These are phyloP conservation scores for Arothron firmamentum DNA, from an alignment of 2,113 vertebrate species.

Conservation along the genomic window DNA sequence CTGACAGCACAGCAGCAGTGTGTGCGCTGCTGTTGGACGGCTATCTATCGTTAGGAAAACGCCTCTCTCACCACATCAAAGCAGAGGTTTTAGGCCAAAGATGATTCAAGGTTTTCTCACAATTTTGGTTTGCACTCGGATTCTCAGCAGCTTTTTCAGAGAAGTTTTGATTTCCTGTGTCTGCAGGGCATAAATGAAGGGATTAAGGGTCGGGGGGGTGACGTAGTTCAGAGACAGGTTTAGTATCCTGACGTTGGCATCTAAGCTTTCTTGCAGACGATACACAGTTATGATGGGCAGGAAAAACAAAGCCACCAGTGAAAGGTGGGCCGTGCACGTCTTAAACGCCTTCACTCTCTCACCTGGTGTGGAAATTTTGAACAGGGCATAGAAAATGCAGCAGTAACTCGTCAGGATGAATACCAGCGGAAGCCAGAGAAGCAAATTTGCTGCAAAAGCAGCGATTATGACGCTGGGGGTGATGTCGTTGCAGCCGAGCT, in stretches of 20 bases:
- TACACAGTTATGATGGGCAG: slow-evolving; percentile 10
- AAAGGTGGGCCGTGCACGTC: slow-evolving; percentile 64
- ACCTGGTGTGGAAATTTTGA: slow-evolving; percentile 30
- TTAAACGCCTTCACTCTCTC: slow-evolving; percentile 54
- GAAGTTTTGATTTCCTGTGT: slow-evolving; percentile 46
- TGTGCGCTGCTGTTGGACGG: no score
- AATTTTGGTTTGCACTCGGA: no score
- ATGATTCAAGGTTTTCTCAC: no score
- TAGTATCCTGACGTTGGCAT: slow-evolving; percentile 55
- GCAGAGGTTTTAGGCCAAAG: no score
- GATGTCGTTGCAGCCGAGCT: slow-evolving; percentile 50
- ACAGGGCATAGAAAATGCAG: slow-evolving; percentile 36
- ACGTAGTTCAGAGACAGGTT: slow-evolving; percentile 49
- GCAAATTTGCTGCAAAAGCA: accelerated
- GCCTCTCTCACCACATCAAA: no score
- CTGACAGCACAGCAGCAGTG: no score
- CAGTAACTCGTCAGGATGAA: slow-evolving; percentile 32
- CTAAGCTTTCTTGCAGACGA: not conserved
- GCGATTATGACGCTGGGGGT: slow-evolving; percentile 5
- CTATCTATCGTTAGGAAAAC: no score
- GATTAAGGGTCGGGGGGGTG: slow-evolving; percentile 58
- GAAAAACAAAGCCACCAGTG: slow-evolving; percentile 58
- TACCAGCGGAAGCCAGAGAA: slow-evolving; percentile 20
- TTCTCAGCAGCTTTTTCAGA: no score
- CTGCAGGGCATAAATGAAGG: slow-evolving; percentile 62